A percentile compares a stretch with the other conserved stretches of the same genome.
Conservation (phyloP, 2,888 invertebrate genomes). For the Chrysolina americana region DNA sequence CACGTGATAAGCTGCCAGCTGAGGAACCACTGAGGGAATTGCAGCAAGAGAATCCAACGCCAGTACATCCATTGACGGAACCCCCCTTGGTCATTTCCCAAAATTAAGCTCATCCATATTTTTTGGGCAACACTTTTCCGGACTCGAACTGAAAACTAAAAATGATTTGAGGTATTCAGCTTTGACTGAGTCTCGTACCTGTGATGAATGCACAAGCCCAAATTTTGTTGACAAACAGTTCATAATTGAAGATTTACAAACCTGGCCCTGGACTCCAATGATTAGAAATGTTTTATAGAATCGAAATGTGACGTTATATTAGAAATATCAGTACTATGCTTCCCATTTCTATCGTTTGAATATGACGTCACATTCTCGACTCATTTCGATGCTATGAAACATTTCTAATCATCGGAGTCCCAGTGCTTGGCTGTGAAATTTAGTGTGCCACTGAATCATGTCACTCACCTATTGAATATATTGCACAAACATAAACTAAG, state of each 20-base stretch:
- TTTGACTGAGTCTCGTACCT: not conserved
- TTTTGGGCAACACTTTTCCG: too few species aligned
- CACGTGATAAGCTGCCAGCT: not conserved
- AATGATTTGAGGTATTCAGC: not conserved
- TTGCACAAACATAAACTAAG: constrained; percentile 7
- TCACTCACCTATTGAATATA: not conserved
- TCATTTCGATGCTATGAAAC: too few species aligned
- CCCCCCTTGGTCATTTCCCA: not conserved
- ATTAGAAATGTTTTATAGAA: too few species aligned
- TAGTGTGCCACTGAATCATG: constrained; percentile 5
- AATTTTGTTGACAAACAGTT: constrained; percentile 1
- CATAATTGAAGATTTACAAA: not conserved
- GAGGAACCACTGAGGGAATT: not conserved
- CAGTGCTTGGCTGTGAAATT: not conserved
- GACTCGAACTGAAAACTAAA: not conserved
- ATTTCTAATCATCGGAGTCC: too few species aligned
- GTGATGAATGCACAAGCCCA: constrained; percentile 13
- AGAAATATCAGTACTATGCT: too few species aligned
- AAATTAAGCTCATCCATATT: not conserved
- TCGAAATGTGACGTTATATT: too few species aligned
- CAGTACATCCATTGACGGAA: not conserved
- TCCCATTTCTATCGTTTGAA: too few species aligned
- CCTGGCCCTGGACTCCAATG: too few species aligned
- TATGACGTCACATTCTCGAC: too few species aligned
- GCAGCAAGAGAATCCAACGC: constrained; percentile 3